These are phyloP conservation scores for Cettia cetti DNA, from an alignment of 2,113 vertebrate genomes.

Conservation along the genomic window DNA sequence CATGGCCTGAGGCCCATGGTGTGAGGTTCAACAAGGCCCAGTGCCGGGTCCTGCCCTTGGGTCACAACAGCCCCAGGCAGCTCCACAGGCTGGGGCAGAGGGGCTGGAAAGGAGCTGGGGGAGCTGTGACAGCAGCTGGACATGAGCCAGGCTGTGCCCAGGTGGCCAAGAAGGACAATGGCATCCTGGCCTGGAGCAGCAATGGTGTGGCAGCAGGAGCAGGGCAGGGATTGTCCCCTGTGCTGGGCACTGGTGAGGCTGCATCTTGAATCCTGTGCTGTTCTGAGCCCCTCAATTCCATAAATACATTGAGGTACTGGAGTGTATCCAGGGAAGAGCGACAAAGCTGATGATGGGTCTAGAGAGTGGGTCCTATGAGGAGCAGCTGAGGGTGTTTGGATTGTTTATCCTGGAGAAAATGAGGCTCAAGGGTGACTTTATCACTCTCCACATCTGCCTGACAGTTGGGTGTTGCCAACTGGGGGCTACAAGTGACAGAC, in stretches of 20 bases:
- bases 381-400: neutral
- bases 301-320: neutral
- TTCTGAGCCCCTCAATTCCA: neutral
- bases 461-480: neutral
- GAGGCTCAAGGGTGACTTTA: neutral
- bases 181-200: neutral
- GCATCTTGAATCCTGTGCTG: neutral
- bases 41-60: too few species aligned
- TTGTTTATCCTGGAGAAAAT: neutral
- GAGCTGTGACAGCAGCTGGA: neutral
- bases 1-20: neutral
- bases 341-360: neutral
- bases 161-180: neutral
- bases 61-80: neutral
- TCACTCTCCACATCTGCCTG: neutral
- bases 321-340: neutral
- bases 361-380: neutral
- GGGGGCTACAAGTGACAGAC: neutral
- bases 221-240: neutral
- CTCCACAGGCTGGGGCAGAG: accelerated
- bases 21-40: neutral
- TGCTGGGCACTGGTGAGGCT: accelerated
- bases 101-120: neutral
- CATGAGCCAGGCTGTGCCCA: neutral
- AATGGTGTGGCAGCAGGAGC: neutral